Evolutionary conservation across 2,113 vertebrate species (phyloP).

Genomic region (Zapornia atra): DNA sequence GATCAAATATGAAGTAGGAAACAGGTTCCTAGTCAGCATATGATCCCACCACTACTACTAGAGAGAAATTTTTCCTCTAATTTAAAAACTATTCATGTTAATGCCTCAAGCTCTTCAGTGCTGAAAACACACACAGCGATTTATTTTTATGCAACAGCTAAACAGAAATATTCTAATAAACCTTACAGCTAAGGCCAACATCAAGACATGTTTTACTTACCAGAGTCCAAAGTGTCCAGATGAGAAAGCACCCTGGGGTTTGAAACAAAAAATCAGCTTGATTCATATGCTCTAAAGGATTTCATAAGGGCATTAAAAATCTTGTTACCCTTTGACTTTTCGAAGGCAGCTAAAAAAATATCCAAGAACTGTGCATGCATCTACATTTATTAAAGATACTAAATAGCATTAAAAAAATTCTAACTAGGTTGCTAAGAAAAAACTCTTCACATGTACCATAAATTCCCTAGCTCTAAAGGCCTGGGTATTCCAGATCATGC

Average conservation of each 20-base stretch:
- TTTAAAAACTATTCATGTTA: neutral
- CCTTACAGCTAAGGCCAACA: neutral
- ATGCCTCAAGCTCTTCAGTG: neutral
- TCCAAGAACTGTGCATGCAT: neutral
- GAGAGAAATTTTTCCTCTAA: neutral
- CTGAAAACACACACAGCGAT: neutral
- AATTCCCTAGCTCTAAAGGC: neutral
- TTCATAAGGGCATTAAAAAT: neutral
- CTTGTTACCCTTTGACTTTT: neutral
- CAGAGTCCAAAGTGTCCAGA: conserved; percentile 80
- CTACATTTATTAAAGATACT: neutral
- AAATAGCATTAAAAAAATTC: neutral
- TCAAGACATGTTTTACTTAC: conserved; percentile 75
- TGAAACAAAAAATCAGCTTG: conserved; percentile 2
- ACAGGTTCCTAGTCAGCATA: neutral
- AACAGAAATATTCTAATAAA: neutral
- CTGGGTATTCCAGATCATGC: neutral
- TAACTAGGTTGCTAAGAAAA: neutral
- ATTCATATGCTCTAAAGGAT: neutral
- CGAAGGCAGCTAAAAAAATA: neutral
- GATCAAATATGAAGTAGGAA: neutral
- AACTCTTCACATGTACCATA: neutral
- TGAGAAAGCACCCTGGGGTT: conserved; percentile 85
- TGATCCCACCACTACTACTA: neutral
- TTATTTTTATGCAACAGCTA: neutral